Base-by-base conservation (phyloP, 2,113 vertebrate species). In the Ammodramus savannarum region DNA sequence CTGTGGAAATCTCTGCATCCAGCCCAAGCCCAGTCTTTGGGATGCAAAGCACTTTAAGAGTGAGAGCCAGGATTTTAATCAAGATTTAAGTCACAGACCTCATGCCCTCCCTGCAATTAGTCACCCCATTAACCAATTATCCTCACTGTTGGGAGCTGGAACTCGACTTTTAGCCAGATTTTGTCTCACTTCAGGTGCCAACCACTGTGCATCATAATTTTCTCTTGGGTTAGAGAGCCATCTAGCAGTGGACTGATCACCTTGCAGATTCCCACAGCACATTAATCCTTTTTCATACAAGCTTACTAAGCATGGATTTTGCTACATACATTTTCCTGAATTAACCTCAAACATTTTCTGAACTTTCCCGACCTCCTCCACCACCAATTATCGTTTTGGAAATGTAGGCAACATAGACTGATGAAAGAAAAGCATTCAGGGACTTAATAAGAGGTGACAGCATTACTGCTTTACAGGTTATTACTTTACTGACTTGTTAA, bases 191-290 rank as follows among this genome's bases (percentile, higher is more conserved):
- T 85, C 16, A 55, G 32, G 23, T 43, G 78, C 66, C 87, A 94
- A 29, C 16, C 43, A 36, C 46, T 31, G 44, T 13, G 27, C 39
- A 46, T 7, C 3, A 5, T 20, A 41, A 38, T 54, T 89, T 83
- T 87, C 34, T 89, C 68, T 73, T 85, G 41, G 41, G 54, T 76
- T 91, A 76, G 74, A 90, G 87, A 91, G 96, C 91, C 95, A 93
- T 36, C 94, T 96, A 96, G 85, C 74, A 94, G 63, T 29, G 34
- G 9, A 48, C 12, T 74, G n/a, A 19, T n/a, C 7, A 7, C 54
- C 65, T 29, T 43, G 26, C 54, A 85, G 34, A 22, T 32, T 85
- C 12, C 31, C 46, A 14, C 2, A 36, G 19, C 26, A 85, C 21
- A 62, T 17, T 6, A 71, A n/a, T 22, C 5, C 43, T 57, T 58